Conservation (phyloP, 2,888 invertebrate species). For the Ypsolopha sequella region DNA sequence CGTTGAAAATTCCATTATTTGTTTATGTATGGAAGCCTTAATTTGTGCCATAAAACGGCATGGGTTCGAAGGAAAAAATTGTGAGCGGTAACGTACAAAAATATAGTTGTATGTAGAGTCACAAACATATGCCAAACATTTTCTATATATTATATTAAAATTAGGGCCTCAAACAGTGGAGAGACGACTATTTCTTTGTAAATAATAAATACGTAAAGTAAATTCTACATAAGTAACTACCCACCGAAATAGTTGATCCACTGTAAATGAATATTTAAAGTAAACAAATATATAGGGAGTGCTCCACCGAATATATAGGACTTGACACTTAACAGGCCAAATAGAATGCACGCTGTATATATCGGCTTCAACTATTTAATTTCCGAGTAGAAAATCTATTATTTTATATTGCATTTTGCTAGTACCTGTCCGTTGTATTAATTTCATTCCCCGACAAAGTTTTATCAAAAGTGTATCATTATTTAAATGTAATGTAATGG, state of each 20-base stretch:
- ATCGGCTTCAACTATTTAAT: slow-evolving; percentile 14
- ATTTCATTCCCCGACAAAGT: slow-evolving; percentile 17
- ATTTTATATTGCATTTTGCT: slow-evolving; percentile 11
- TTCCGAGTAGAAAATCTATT: slow-evolving; percentile 1
- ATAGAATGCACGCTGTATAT: slow-evolving; percentile 40
- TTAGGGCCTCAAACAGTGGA: slow-evolving; percentile 31
- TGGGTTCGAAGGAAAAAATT: slow-evolving; percentile 12
- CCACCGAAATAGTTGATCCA: slow-evolving; percentile 54
- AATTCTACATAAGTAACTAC: slow-evolving; percentile 24
- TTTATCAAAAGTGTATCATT: too few species aligned
- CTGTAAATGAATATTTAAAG: slow-evolving; percentile 24
- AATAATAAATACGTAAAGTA: slow-evolving; percentile 51
- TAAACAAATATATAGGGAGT: not conserved
- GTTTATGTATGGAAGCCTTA: slow-evolving; percentile 18
- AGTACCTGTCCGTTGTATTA: slow-evolving; percentile 17
- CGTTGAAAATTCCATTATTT: slow-evolving; percentile 4
- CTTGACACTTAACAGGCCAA: slow-evolving; percentile 51
- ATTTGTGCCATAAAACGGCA: slow-evolving; percentile 46
- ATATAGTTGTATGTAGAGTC: slow-evolving; percentile 53
- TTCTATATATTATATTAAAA: slow-evolving; percentile 26
- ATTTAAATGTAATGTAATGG: too few species aligned
- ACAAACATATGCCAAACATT: slow-evolving; percentile 68
- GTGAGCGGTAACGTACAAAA: slow-evolving; percentile 40
- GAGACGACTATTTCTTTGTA: slow-evolving; percentile 35
- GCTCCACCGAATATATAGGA: slow-evolving; percentile 51